These are phyloP conservation scores for Chrysolina haemoptera DNA, from an alignment of 2,888 invertebrate species.

Conservation along the genomic window DNA sequence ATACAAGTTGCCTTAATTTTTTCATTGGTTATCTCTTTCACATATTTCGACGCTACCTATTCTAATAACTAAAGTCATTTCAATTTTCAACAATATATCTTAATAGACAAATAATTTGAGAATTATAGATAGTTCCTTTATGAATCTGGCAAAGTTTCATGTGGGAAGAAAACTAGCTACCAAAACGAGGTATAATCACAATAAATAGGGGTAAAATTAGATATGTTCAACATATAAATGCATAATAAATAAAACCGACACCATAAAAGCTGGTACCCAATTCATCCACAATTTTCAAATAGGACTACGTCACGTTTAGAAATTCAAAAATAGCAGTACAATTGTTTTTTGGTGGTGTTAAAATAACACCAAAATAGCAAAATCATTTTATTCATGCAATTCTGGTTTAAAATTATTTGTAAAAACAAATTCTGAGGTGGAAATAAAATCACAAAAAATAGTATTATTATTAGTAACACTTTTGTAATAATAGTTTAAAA, in stretches of 20 bases:
- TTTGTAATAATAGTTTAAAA: too few species aligned
- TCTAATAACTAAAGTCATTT: constrained; percentile 32
- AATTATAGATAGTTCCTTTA: constrained; percentile 3
- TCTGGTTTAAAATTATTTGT: too few species aligned
- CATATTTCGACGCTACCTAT: constrained; percentile 26
- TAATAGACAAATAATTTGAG: constrained; percentile 19
- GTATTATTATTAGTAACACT: too few species aligned
- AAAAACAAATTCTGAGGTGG: too few species aligned
- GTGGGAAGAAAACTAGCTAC: not conserved
- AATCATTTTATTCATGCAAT: too few species aligned
- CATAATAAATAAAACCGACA: not conserved
- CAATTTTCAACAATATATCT: constrained; percentile 41
- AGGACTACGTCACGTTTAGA: too few species aligned
- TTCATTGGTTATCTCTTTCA: constrained; percentile 15
- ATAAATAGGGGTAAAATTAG: not conserved
- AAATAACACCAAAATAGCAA: too few species aligned
- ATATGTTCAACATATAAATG: not conserved
- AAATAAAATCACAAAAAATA: too few species aligned
- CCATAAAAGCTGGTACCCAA: too few species aligned
- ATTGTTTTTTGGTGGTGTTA: too few species aligned
- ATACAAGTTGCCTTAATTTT: constrained; percentile 28
- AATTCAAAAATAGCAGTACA: too few species aligned
- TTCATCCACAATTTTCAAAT: too few species aligned
- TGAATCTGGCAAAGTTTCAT: constrained; percentile 14
- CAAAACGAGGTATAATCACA: not conserved